phyloP scores from a whole-genome alignment of 2,113 vertebrate species.

The Apus apus region DNA sequence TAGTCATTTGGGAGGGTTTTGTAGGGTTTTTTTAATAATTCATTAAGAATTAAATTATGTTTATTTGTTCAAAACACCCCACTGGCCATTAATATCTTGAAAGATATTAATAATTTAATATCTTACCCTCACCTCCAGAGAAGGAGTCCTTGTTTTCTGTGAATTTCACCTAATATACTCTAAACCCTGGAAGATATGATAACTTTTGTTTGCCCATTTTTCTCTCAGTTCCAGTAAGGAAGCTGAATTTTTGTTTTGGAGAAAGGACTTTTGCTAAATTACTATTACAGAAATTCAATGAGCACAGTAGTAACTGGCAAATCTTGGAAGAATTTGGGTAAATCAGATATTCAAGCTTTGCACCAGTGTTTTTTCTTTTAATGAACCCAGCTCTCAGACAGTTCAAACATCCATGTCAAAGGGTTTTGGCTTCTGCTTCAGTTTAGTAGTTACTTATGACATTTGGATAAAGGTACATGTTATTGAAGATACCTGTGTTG shows the following conservation, averaged over 20 bases:
- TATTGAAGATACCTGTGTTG: too few relatives aligned
- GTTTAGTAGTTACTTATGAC: background rate
- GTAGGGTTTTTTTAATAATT: background rate
- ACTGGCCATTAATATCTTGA: constrained; percentile 17
- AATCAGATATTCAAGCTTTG: background rate
- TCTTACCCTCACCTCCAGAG: background rate
- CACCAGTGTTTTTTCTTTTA: background rate
- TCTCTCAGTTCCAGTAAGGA: background rate
- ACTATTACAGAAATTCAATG: background rate
- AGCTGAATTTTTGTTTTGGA: background rate
- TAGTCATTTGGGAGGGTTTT: background rate
- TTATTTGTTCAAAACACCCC: constrained; percentile 51
- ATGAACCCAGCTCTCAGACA: background rate
- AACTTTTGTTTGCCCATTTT: background rate
- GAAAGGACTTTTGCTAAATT: background rate
- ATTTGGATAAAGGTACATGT: background rate
- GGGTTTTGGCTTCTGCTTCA: background rate
- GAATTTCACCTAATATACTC: background rate
- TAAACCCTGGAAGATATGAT: background rate
- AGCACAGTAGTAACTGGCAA: background rate
- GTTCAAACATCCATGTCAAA: background rate
- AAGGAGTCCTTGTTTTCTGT: background rate
- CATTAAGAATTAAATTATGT: constrained; percentile 46
- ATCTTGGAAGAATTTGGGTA: background rate
- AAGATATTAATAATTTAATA: constrained; percentile 10